These are phyloP conservation scores for Polymixis flavicincta DNA, from an alignment of 2,888 invertebrate genomes.

Conservation along the genomic window DNA sequence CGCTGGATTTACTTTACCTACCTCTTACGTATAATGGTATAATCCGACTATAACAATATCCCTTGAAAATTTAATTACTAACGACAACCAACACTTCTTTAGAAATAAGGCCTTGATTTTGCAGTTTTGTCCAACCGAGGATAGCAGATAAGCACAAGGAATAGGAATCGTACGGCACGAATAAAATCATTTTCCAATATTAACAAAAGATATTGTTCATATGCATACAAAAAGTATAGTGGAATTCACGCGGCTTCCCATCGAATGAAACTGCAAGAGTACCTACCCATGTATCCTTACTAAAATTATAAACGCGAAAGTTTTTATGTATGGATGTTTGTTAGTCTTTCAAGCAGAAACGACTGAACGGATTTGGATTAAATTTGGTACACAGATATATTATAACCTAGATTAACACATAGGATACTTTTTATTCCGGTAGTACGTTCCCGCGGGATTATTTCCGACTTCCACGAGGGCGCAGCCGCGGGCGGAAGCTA, in stretches of 20 bases:
- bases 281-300: too few species aligned
- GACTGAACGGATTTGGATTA: too few species aligned
- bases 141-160: not conserved
- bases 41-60: constrained; percentile 27
- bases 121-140: not conserved
- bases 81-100: not conserved
- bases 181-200: not conserved
- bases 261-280: not conserved
- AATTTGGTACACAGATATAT: too few species aligned
- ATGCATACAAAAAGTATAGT: too few species aligned
- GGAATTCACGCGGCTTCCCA: not conserved
- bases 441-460: too few species aligned
- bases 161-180: not conserved
- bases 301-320: too few species aligned
- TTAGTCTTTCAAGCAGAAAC: too few species aligned
- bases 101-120: constrained; percentile 16
- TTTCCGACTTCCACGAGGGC: too few species aligned
- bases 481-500: too few species aligned
- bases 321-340: too few species aligned
- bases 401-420: too few species aligned
- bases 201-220: not conserved
- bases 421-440: too few species aligned
- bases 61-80: constrained; percentile 26
- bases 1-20: constrained; percentile 36
- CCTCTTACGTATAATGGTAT: constrained; percentile 26